Conservation (phyloP, 1,140 invertebrate genomes). For the Neodiprion fabricii region DNA sequence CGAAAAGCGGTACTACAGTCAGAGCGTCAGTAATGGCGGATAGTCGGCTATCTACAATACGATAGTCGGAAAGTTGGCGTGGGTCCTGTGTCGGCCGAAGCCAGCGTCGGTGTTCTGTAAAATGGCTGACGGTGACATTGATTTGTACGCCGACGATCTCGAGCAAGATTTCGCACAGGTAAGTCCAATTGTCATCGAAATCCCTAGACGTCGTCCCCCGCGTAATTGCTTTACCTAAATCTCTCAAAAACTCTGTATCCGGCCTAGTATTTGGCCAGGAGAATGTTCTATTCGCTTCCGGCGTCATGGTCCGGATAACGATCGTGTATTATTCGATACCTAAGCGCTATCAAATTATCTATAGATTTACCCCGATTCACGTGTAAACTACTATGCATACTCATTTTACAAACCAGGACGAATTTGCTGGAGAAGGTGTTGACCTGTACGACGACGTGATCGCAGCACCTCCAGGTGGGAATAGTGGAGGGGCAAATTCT, state of each 20-base stretch:
- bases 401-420: conserved; percentile 68
- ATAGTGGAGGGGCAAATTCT: conserved; percentile 49
- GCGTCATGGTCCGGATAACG: conserved; percentile 43
- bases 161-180: conserved; percentile 93
- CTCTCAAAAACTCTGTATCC: too few relatives aligned
- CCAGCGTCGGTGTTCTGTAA: conserved; percentile 63
- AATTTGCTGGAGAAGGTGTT: conserved; percentile 84
- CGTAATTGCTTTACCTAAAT: too few relatives aligned
- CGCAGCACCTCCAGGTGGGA: conserved; percentile 71
- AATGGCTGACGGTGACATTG: conserved; percentile 96
- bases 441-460: conserved; percentile 98
- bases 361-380: neutral
- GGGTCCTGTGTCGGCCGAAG: conserved; percentile 31
- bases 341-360: conserved; percentile 6
- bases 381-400: neutral
- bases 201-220: neutral
- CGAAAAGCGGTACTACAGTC: too few relatives aligned
- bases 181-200: conserved; percentile 48
- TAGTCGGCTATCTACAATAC: neutral
- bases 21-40: too few relatives aligned
- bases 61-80: conserved; percentile 20
- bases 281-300: conserved; percentile 22
- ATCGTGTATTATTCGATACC: conserved; percentile 24
- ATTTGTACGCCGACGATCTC: conserved; percentile 96
- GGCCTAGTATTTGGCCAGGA: too few relatives aligned